These are phyloP conservation scores for Tachina grossa DNA, from an alignment of 2,888 invertebrate genomes.

Conservation along the genomic window DNA sequence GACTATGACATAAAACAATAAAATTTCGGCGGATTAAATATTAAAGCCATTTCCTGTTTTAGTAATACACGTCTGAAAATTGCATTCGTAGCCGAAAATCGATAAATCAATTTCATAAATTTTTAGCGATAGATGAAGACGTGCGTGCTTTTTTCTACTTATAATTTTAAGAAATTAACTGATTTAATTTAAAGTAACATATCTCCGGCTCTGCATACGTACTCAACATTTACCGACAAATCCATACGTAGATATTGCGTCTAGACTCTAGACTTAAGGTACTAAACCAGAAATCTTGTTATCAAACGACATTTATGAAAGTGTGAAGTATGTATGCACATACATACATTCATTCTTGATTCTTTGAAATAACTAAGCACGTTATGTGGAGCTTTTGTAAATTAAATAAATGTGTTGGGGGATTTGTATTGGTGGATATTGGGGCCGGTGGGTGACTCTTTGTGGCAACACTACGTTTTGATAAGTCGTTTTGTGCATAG, in stretches of 20 bases:
- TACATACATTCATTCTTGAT: neutral
- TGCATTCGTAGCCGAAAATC: no score
- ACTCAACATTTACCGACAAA: neutral
- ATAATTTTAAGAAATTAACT: neutral
- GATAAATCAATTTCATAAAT: no score
- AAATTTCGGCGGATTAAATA: no score
- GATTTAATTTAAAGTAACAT: neutral
- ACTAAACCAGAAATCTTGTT: conserved; percentile 9
- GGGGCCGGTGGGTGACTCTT: conserved; percentile 15
- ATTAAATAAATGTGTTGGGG: conserved; percentile 20
- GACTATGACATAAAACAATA: no score
- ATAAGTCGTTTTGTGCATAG: conserved; percentile 48
- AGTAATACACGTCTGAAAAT: no score
- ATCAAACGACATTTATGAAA: neutral
- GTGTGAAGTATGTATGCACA: no score
- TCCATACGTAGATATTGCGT: neutral
- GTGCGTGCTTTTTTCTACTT: neutral
- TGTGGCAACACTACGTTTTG: conserved; percentile 51
- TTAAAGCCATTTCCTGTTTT: no score
- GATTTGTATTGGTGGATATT: conserved; percentile 23
- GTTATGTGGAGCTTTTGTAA: conserved; percentile 29
- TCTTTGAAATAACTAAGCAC: neutral
- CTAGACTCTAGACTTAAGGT: neutral
- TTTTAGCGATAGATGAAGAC: no score
- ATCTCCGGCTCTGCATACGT: neutral